Evolutionary conservation across 2,888 invertebrate species (phyloP).

Genomic region (Dryadula phaetusa): DNA sequence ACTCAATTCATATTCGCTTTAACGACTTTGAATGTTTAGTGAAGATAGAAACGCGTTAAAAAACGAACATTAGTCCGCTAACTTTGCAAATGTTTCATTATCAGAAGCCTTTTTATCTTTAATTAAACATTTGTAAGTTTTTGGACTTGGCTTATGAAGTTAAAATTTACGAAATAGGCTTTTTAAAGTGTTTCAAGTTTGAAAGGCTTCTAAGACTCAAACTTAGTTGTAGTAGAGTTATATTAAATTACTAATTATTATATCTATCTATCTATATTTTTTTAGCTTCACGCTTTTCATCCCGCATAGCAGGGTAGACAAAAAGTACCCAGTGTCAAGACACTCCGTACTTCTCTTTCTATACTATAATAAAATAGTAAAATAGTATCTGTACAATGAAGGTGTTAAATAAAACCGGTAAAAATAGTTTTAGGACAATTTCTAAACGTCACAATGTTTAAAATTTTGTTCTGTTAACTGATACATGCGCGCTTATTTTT

Average conservation of each 20-base stretch:
- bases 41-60: constrained; percentile 19
- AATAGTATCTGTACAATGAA: too few relatives aligned
- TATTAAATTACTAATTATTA: not conserved
- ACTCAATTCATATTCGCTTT: constrained; percentile 39
- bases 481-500: too few relatives aligned
- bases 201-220: not conserved
- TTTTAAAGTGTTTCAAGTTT: not conserved
- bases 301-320: too few relatives aligned
- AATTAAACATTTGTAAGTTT: not conserved
- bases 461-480: too few relatives aligned
- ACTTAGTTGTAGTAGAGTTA: not conserved
- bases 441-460: too few relatives aligned
- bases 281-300: too few relatives aligned
- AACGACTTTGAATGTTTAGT: constrained; percentile 39
- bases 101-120: not conserved
- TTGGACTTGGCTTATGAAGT: not conserved
- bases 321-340: too few relatives aligned
- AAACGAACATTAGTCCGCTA: constrained; percentile 15
- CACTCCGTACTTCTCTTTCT: too few relatives aligned
- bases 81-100: constrained; percentile 1
- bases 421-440: too few relatives aligned
- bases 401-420: too few relatives aligned
- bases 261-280: too few relatives aligned
- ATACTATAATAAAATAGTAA: too few relatives aligned
- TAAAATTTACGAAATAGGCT: not conserved